Evolutionary conservation across 2,888 invertebrate species (phyloP).

Genomic region (Schrankia costaestrigalis): DNA sequence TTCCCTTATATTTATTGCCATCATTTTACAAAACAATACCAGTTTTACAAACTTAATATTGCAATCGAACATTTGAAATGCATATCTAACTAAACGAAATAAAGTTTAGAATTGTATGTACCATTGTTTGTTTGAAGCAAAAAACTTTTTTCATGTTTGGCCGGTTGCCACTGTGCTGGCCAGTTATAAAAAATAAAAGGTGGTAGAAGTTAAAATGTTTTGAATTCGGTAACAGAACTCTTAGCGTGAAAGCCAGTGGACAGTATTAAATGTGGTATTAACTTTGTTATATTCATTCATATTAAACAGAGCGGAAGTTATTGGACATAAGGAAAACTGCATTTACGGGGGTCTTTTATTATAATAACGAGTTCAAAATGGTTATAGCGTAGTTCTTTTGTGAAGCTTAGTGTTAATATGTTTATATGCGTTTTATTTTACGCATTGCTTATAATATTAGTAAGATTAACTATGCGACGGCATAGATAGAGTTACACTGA

Average conservation of each 20-base stretch:
- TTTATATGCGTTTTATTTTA: no score
- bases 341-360: no score
- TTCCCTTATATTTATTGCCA: constrained; percentile 68
- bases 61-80: constrained; percentile 16
- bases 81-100: constrained; percentile 27
- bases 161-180: constrained; percentile 58
- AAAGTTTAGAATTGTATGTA: constrained; percentile 32
- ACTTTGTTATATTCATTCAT: background rate
- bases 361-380: no score
- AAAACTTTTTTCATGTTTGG: constrained; percentile 49
- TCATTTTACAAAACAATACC: constrained; percentile 69
- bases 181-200: constrained; percentile 62
- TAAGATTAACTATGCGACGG: no score
- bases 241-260: constrained; percentile 9
- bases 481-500: no score
- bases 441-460: no score
- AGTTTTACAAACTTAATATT: constrained; percentile 38
- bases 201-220: constrained; percentile 59
- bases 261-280: constrained; percentile 8
- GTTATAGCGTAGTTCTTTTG: no score
- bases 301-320: no score
- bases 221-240: constrained; percentile 56
- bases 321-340: no score
- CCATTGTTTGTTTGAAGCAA: constrained; percentile 10
- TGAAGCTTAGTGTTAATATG: no score